These are phyloP conservation scores for Cranoglanis bouderius DNA, from an alignment of 2,113 vertebrate species.

Conservation along the genomic window DNA sequence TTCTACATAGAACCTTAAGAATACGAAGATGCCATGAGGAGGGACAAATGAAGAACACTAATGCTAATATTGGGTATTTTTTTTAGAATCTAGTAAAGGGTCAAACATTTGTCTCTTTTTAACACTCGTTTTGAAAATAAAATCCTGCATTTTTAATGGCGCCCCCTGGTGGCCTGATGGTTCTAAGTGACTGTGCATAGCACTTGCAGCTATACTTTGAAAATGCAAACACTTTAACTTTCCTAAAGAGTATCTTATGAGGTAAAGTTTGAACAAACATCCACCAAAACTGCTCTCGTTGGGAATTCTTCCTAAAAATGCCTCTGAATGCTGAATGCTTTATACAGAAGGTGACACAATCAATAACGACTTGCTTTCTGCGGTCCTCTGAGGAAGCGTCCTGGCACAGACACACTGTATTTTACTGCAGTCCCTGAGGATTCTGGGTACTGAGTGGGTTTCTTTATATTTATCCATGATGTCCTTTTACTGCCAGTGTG, in stretches of 20 bases:
- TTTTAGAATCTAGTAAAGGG: background rate
- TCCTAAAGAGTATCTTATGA: background rate
- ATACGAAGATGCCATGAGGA: background rate
- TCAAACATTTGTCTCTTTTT: background rate
- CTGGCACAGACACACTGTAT: no score
- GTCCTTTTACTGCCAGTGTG: no score
- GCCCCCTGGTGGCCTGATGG: background rate
- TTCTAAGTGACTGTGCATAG: background rate
- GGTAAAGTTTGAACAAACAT: background rate
- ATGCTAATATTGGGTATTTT: background rate
- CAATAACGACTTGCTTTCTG: slow-evolving; percentile 13
- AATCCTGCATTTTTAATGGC: background rate
- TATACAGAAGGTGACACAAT: slow-evolving; percentile 22
- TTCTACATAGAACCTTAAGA: background rate
- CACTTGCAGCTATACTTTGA: background rate
- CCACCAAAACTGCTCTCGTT: background rate
- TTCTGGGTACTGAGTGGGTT: no score
- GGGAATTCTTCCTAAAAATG: no score
- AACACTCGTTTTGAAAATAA: background rate
- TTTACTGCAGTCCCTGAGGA: no score
- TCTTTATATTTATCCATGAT: no score
- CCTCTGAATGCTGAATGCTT: slow-evolving; percentile 11
- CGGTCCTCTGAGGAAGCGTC: no score
- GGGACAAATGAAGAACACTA: background rate
- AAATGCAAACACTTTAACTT: background rate